phyloP scores from a whole-genome alignment of 2,113 vertebrate genomes.

The Ammodramus savannarum region DNA sequence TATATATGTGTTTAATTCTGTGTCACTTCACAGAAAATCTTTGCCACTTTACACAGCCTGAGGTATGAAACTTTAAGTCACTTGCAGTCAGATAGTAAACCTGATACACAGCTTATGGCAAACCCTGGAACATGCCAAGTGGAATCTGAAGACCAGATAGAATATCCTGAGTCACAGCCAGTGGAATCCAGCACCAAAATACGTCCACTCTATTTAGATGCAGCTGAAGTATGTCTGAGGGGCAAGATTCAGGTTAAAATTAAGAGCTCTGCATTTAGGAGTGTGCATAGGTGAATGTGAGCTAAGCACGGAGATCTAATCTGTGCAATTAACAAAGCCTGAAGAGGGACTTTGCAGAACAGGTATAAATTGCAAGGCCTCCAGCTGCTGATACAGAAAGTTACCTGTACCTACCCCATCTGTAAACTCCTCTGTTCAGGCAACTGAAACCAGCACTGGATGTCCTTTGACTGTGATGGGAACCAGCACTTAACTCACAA shows the following conservation, averaged over 20 bases:
- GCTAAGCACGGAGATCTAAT: background rate
- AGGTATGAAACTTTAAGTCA: background rate
- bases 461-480: background rate
- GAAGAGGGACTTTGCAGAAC: background rate
- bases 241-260: background rate
- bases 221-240: background rate
- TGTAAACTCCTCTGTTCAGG: background rate
- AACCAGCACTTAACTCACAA: rapidly evolving
- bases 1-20: too few relatives aligned
- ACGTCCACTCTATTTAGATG: background rate
- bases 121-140: background rate
- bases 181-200: background rate
- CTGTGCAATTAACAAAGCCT: background rate
- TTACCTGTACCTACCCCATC: background rate
- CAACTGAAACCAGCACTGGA: background rate
- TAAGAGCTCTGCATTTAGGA: background rate
- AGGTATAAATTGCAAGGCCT: background rate
- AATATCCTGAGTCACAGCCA: background rate
- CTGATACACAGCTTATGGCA: background rate
- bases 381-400: background rate
- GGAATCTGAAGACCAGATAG: background rate
- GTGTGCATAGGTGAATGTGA: background rate
- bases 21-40: background rate
- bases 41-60: background rate
- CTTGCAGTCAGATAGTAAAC: background rate